Evolutionary conservation across 2,113 vertebrate genomes (phyloP).

Genomic region (Neoarius graeffei): DNA sequence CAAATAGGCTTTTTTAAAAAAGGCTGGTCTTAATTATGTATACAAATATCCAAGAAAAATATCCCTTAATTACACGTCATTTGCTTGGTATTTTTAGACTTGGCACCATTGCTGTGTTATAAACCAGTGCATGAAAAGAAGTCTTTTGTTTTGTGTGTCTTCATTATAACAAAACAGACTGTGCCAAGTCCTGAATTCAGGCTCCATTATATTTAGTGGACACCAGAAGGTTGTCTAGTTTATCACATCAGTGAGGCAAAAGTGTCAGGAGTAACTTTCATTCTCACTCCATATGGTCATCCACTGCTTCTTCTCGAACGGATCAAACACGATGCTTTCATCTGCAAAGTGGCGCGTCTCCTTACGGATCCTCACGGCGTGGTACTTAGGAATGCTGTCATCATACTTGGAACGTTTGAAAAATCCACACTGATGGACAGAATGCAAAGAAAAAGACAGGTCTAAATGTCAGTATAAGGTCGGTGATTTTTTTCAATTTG

Average conservation of each 20-base stretch:
- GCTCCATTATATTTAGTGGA: neutral
- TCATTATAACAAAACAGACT: constrained; percentile 9
- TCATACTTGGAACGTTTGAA: constrained; percentile 92
- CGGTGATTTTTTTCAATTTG: neutral
- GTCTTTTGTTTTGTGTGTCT: neutral
- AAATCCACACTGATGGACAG: constrained; percentile 86
- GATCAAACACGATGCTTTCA: constrained; percentile 72
- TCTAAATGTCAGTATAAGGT: neutral
- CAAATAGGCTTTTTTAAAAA: constrained; percentile 6
- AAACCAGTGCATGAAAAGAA: constrained; percentile 31
- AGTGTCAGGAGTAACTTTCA: constrained; percentile 85
- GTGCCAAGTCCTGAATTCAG: constrained; percentile 18
- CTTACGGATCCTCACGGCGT: constrained; percentile 91
- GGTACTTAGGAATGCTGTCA: constrained; percentile 87
- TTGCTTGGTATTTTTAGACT: neutral
- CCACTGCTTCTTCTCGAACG: constrained; percentile 88
- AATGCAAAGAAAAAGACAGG: constrained; percentile 30
- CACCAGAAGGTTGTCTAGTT: neutral
- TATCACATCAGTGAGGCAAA: constrained; percentile 12
- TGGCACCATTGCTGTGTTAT: neutral
- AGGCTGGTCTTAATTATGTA: neutral
- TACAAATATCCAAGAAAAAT: neutral
- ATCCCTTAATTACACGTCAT: neutral
- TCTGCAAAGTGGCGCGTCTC: constrained; percentile 81
- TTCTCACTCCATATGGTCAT: constrained; percentile 91